Evolutionary conservation across 2,113 vertebrate genomes (phyloP), one percentile per base, ranked within the genome.

Genomic region (Corvus moneduloides): DNA sequence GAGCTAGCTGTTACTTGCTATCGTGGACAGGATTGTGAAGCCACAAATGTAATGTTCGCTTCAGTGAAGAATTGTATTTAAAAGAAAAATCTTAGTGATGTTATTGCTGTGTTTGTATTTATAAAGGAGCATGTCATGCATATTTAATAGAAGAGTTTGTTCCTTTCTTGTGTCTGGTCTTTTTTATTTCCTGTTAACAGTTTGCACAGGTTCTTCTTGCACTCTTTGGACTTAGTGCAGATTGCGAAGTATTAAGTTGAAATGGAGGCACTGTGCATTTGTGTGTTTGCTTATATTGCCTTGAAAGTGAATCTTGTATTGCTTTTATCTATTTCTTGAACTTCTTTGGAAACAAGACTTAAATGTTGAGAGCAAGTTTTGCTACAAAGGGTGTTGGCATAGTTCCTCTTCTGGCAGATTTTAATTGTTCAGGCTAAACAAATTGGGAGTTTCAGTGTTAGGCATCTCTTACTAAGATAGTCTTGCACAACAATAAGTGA

Each of bases 401-500:
- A 37, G 48, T 62, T 88, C 30, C 33, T 88, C 37, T 64, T 80
- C 58, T 63, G 76, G 37, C 66, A 82, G 72, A 43, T 89, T 89
- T 87, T 93, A 87, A 90, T 95, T 91, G 77, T 91, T 94, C 39
- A 3, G 56, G 66, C 82, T 76, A 55, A 71, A 74, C n/a, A 81
- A 87, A 89, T 89, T 35, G 69, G 35, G 84, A 87, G 30, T 91
- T 95, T 84, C 55, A 51, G 49, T 94, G 87, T 91, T 24, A 28
- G 69, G 30, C 95, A 91, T 87, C 73, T 92, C 63, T 66, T 81
- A 39, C 20, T 49, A 75, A 85, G 44, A 79, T 72, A 48, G 22
- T 87, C 66, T 91, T 96, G 87, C 87, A 84, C 90, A 91, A 91
- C 74, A 94, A 56, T 89, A 48, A 89, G 59, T 73, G 71, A 94